Evolutionary conservation across 2,113 vertebrate genomes (phyloP).

Genomic region (Willisornis vidua): DNA sequence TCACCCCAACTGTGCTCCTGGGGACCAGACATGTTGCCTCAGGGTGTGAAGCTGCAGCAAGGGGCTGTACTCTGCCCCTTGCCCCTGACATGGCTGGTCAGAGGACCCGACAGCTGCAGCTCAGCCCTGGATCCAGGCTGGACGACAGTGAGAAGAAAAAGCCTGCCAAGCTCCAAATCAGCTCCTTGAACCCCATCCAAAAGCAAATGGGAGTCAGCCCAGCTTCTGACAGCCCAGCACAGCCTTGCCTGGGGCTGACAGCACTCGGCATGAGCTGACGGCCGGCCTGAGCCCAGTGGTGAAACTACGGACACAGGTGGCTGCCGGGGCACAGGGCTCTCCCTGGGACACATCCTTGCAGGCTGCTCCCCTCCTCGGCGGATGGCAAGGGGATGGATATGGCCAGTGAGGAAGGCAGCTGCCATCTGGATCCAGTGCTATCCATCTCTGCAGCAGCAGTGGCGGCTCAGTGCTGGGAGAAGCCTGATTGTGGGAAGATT

Average conservation of each 20-base stretch:
- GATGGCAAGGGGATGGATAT: neutral
- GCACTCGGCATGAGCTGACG: neutral
- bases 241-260: neutral
- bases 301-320: neutral
- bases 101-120: neutral
- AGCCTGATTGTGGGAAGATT: slow-evolving; percentile 38
- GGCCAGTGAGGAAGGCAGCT: neutral
- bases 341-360: neutral
- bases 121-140: neutral
- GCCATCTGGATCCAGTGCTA: slow-evolving; percentile 9
- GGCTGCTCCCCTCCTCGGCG: neutral
- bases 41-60: neutral
- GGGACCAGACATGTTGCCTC: neutral
- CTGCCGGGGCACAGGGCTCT: neutral
- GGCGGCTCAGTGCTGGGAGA: neutral
- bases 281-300: neutral
- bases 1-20: fast-evolving
- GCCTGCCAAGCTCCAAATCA: neutral
- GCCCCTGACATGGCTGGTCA: neutral
- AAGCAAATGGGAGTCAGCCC: neutral
- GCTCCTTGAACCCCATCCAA: neutral
- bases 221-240: neutral
- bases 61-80: neutral
- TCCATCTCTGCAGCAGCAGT: neutral
- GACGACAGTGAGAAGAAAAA: neutral